Evolutionary conservation across 1,140 invertebrate genomes (phyloP).

Genomic region (Neomicropteryx cornuta): DNA sequence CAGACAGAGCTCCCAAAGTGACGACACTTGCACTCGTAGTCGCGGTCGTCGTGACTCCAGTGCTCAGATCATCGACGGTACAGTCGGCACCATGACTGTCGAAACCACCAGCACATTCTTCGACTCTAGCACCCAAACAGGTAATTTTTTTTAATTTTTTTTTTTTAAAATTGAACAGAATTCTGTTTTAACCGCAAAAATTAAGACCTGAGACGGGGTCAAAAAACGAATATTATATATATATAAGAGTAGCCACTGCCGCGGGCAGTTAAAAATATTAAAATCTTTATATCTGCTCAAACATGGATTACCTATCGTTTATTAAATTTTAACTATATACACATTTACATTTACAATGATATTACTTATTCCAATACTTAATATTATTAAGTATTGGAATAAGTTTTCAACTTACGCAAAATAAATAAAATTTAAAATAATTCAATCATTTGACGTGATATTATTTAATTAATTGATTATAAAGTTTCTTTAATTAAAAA

Average conservation of each 20-base stretch:
- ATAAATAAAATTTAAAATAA: background rate
- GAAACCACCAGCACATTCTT: slow-evolving; percentile 87
- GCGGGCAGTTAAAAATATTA: too few relatives aligned
- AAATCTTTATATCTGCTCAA: too few relatives aligned
- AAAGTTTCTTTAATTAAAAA: too few relatives aligned
- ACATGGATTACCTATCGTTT: too few relatives aligned
- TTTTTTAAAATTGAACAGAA: slow-evolving; percentile 2
- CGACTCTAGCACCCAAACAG: slow-evolving; percentile 86
- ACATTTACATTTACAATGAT: background rate
- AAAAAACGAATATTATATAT: background rate
- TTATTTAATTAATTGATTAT: background rate
- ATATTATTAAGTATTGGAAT: background rate
- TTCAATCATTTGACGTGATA: background rate
- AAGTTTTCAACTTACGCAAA: background rate
- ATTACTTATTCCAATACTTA: too few relatives aligned
- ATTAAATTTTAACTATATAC: background rate
- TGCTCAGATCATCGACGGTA: slow-evolving; percentile 83
- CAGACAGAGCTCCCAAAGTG: slow-evolving; percentile 67
- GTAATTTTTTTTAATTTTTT: slow-evolving; percentile 43
- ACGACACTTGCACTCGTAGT: slow-evolving; percentile 59
- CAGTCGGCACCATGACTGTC: slow-evolving; percentile 85
- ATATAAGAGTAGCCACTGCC: too few relatives aligned
- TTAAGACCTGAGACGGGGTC: too few relatives aligned
- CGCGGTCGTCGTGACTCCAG: slow-evolving; percentile 74
- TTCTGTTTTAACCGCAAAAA: too few relatives aligned